phyloP scores from a whole-genome alignment of 2,797 vertebrate species.

The Pseudomugil gertrudae region DNA sequence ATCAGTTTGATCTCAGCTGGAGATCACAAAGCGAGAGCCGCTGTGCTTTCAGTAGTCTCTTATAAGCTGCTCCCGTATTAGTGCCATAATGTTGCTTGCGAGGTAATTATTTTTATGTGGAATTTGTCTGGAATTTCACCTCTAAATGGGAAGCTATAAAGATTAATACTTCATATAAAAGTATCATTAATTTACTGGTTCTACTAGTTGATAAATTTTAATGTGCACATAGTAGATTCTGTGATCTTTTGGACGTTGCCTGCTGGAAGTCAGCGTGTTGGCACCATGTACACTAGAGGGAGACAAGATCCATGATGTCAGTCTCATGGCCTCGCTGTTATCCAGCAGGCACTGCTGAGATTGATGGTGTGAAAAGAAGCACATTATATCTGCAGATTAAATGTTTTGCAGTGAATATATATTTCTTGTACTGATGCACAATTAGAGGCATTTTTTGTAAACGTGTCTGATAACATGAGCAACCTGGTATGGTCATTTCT shows the following conservation, averaged over 20 bases:
- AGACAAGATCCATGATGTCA: slow-evolving; percentile 43
- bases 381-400: not conserved
- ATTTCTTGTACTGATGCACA: slow-evolving; percentile 6
- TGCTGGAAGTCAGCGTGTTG: slow-evolving; percentile 9
- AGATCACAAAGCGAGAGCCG: slow-evolving; percentile 49
- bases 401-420: slow-evolving; percentile 6
- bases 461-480: slow-evolving; percentile 2
- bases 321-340: slow-evolving; percentile 6
- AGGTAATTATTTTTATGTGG: slow-evolving; percentile 5
- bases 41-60: slow-evolving; percentile 31
- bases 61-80: slow-evolving; percentile 27
- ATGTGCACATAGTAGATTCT: slow-evolving; percentile 6
- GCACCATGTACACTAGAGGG: slow-evolving; percentile 63
- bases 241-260: slow-evolving; percentile 41
- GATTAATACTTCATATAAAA: slow-evolving; percentile 1
- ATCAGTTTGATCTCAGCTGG: slow-evolving; percentile 70
- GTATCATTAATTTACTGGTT: not conserved
- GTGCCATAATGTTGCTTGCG: slow-evolving; percentile 1
- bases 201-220: not conserved
- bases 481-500: not conserved
- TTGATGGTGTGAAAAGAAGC: slow-evolving; percentile 13
- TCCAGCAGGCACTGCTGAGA: slow-evolving; percentile 8
- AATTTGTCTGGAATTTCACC: slow-evolving; percentile 4
- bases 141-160: not conserved
- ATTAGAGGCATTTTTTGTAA: not conserved